Evolutionary conservation across 2,888 invertebrate genomes (phyloP).

Genomic region (Balanococcus diminutus): DNA sequence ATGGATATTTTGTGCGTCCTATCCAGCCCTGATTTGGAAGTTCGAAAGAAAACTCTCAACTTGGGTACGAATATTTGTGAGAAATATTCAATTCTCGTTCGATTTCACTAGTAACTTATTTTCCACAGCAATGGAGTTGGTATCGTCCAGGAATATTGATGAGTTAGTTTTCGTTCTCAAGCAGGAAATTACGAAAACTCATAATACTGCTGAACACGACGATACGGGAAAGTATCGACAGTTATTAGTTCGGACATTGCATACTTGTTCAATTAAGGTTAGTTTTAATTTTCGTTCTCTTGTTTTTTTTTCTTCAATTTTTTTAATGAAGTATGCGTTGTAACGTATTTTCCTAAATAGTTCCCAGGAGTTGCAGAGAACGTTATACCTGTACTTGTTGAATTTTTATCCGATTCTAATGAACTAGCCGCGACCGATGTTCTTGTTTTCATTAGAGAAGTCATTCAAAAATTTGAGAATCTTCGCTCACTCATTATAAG

Average conservation of each 20-base stretch:
- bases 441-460: conserved; percentile 91
- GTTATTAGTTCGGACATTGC: conserved; percentile 91
- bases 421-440: conserved; percentile 93
- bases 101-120: conserved; percentile 57
- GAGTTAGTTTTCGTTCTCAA: conserved; percentile 92
- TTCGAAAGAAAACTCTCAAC: conserved; percentile 82
- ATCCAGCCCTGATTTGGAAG: conserved; percentile 92
- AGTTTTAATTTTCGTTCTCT: conserved; percentile 23
- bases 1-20: conserved; percentile 98
- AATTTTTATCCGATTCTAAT: conserved; percentile 87
- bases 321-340: no score
- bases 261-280: conserved; percentile 87
- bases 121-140: conserved; percentile 76
- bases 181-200: conserved; percentile 90
- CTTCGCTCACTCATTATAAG: conserved; percentile 82
- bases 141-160: conserved; percentile 89
- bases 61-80: conserved; percentile 64
- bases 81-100: neutral
- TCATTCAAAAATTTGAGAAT: conserved; percentile 89
- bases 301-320: conserved; percentile 49
- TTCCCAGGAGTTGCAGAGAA: conserved; percentile 94
- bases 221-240: conserved; percentile 96
- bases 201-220: conserved; percentile 84
- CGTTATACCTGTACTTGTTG: conserved; percentile 92
- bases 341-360: conserved; percentile 59